Percentiles rank a stretch among this genome's conserved stretches.
phyloP scores from a whole-genome alignment of 1,140 invertebrate species.

The Tenebrio molitor region DNA sequence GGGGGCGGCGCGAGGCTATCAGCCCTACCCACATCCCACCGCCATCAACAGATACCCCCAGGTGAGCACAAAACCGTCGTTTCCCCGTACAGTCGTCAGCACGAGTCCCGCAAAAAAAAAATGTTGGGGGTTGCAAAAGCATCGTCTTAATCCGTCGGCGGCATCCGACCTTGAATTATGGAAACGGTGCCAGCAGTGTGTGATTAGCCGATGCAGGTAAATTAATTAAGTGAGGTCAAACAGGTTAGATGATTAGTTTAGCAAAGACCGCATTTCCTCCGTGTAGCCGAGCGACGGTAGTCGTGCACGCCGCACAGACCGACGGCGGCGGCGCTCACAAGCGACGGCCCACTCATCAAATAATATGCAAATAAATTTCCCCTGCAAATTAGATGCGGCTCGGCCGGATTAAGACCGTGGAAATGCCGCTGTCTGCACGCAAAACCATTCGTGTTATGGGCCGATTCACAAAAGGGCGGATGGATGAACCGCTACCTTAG shows the following conservation, averaged over 20 bases:
- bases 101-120: conserved; percentile 26
- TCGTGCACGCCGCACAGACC: conserved; percentile 39
- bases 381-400: conserved; percentile 36
- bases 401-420: conserved; percentile 31
- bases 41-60: conserved; percentile 96
- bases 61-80: conserved; percentile 69
- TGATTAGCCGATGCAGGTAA: conserved; percentile 60
- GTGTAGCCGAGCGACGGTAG: conserved; percentile 45
- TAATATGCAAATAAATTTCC: conserved; percentile 46
- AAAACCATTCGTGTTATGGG: conserved; percentile 37
- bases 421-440: conserved; percentile 32
- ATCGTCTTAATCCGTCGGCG: background rate
- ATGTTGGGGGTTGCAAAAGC: background rate
- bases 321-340: conserved; percentile 48
- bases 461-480: conserved; percentile 24
- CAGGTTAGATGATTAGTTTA: conserved; percentile 64
- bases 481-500: background rate
- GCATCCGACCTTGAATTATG: conserved; percentile 46
- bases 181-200: conserved; percentile 37
- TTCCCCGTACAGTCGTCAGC: background rate
- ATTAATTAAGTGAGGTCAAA: conserved; percentile 64
- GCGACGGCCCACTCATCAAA: conserved; percentile 27
- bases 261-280: conserved; percentile 62
- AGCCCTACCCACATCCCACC: conserved; percentile 93
- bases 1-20: conserved; percentile 86